A percentile compares a stretch with the other conserved stretches of the same genome.
Evolutionary conservation across 1,140 invertebrate genomes (phyloP).

Genomic region (Tetragonula clypearis): DNA sequence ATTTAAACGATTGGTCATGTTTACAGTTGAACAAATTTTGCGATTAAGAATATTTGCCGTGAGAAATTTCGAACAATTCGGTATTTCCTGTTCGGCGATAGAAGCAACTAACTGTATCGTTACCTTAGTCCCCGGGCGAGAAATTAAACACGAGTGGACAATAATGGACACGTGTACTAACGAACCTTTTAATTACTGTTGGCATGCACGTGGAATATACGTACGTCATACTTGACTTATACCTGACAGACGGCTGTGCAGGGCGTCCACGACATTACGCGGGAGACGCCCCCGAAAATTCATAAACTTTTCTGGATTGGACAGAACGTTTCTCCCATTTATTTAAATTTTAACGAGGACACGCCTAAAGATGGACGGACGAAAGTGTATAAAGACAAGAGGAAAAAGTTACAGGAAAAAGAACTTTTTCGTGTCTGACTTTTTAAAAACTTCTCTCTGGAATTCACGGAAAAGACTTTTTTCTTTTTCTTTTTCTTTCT

Average conservation of each 20-base stretch:
- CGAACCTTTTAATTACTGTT: neutral
- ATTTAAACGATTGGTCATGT: neutral
- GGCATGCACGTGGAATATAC: neutral
- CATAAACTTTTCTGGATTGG: conserved; percentile 1
- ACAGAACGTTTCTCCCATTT: neutral
- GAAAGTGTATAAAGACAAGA: neutral
- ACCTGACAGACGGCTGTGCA: neutral
- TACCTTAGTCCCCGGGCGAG: neutral
- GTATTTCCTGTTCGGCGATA: too few species aligned
- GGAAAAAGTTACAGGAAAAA: neutral
- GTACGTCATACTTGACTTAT: neutral
- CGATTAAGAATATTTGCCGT: neutral
- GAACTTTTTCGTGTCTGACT: neutral
- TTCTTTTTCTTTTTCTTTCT: too few species aligned
- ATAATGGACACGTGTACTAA: neutral
- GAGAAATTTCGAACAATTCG: neutral
- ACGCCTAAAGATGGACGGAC: neutral
- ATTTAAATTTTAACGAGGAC: conserved; percentile 5
- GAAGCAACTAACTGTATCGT: neutral
- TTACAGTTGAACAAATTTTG: neutral
- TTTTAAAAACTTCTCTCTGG: neutral
- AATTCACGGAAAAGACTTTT: neutral
- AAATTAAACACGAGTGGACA: neutral
- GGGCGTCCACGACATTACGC: neutral
- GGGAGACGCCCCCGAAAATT: neutral